A percentile compares a stretch with the other conserved stretches of the same genome.
These are phyloP conservation scores for Periophthalmus modestus DNA, from an alignment of 2,113 vertebrate genomes.

Conservation along the genomic window DNA sequence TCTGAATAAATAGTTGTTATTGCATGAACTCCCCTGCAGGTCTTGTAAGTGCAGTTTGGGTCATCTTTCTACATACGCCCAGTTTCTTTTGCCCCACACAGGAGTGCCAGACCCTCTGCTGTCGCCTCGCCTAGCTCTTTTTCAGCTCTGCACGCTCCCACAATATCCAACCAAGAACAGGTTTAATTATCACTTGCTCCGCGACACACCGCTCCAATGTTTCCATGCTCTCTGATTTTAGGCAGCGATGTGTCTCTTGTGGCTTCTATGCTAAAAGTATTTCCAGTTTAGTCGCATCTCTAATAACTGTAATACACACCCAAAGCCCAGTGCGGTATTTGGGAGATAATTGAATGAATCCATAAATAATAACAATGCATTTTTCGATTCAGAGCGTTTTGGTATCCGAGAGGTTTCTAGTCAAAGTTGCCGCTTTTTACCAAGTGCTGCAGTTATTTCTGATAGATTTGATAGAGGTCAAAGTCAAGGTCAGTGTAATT, in stretches of 20 bases:
- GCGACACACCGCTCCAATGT: conserved; percentile 2
- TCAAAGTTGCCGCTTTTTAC: conserved; percentile 2
- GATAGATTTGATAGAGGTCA: conserved; percentile 6
- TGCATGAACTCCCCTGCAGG: no score
- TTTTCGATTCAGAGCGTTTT: neutral
- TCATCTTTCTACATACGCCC: no score
- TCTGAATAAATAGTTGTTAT: no score
- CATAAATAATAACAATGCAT: conserved; percentile 9
- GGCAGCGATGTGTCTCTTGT: conserved; percentile 4
- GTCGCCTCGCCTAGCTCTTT: neutral
- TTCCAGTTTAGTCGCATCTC: neutral
- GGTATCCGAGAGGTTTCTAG: neutral
- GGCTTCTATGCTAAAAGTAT: neutral
- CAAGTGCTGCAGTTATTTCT: neutral
- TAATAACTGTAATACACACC: conserved; percentile 4
- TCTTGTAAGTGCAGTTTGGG: no score
- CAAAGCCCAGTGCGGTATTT: neutral
- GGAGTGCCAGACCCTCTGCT: neutral
- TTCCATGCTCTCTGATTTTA: conserved; percentile 11
- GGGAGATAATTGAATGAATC: conserved; percentile 10
- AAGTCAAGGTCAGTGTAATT: conserved; percentile 6
- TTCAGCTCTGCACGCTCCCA: neutral
- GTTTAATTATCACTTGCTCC: conserved; percentile 7
- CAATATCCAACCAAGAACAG: conserved; percentile 1
- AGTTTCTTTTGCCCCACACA: neutral